Conservation (phyloP, 2,888 invertebrate genomes). For the Caenorhabditis sinica region DNA sequence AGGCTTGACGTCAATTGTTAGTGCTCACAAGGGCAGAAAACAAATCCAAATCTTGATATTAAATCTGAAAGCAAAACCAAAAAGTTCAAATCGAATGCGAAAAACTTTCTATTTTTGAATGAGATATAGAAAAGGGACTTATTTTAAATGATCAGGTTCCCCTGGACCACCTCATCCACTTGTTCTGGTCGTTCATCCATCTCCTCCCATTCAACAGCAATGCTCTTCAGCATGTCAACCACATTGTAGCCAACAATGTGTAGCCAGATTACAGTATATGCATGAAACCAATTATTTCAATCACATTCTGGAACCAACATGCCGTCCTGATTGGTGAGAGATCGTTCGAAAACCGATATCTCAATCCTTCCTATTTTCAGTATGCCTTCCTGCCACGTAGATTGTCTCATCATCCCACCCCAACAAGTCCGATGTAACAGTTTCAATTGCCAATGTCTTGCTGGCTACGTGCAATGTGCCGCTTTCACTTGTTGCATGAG, state of each 20-base stretch:
- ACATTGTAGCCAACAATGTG: slow-evolving; percentile 63
- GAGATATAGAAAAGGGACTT: not conserved
- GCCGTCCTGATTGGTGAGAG: slow-evolving; percentile 68
- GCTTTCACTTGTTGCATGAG: slow-evolving; percentile 71
- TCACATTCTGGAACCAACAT: slow-evolving; percentile 58
- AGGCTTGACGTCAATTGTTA: not conserved
- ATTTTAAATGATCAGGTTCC: slow-evolving; percentile 55
- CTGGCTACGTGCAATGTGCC: slow-evolving; percentile 70
- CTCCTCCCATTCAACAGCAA: slow-evolving; percentile 53
- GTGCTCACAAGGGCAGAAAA: not conserved
- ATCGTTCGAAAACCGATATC: not conserved
- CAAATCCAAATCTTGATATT: not conserved
- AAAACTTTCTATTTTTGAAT: not conserved
- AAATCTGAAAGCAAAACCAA: not conserved
- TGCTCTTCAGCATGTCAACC: slow-evolving; percentile 71
- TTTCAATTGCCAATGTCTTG: slow-evolving; percentile 67
- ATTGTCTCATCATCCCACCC: slow-evolving; percentile 73
- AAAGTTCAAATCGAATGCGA: not conserved
- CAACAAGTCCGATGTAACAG: slow-evolving; percentile 63
- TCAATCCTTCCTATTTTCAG: slow-evolving; percentile 40
- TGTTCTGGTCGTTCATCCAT: slow-evolving; percentile 65
- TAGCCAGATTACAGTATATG: slow-evolving; percentile 60
- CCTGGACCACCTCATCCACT: slow-evolving; percentile 66
- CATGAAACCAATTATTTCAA: slow-evolving; percentile 55
- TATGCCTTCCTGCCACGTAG: slow-evolving; percentile 74